These are phyloP conservation scores for Dicerorhinus sumatrensis DNA, from an alignment of 2,113 vertebrate species.

Conservation along the genomic window DNA sequence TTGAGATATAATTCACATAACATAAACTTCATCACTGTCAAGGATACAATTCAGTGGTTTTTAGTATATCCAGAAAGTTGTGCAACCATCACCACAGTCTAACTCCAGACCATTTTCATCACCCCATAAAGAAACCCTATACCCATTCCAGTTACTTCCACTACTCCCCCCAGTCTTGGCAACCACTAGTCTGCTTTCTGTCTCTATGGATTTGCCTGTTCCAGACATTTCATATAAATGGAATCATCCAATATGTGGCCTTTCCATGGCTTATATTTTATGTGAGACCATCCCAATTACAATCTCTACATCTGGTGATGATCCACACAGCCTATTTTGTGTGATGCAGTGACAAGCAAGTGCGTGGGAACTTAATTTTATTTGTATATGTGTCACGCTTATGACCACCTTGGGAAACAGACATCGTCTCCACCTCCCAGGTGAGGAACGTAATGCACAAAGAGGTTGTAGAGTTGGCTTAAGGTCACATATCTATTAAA, in stretches of 20 bases:
- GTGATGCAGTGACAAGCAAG: not conserved
- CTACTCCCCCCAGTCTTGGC: too few relatives aligned
- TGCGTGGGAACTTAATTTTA: not conserved
- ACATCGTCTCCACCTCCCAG: not conserved
- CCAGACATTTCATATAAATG: not conserved
- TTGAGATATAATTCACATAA: not conserved
- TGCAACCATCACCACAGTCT: not conserved
- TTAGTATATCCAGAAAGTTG: not conserved
- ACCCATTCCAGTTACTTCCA: not conserved
- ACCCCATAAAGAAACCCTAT: not conserved
- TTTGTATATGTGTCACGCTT: not conserved
- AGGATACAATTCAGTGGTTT: not conserved
- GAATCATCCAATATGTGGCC: not conserved
- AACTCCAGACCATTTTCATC: not conserved
- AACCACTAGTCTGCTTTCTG: not conserved
- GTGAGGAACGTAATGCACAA: not conserved
- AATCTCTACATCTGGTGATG: not conserved
- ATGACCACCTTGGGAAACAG: not conserved
- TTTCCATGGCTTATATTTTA: constrained; percentile 30
- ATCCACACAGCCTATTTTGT: not conserved
- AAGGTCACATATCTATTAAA: not conserved
- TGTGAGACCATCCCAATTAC: not conserved
- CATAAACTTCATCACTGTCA: not conserved
- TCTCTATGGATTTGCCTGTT: not conserved
- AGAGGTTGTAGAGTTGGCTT: not conserved